Evolutionary conservation across 2,888 invertebrate species (phyloP).

Genomic region (Drosophila falleni): DNA sequence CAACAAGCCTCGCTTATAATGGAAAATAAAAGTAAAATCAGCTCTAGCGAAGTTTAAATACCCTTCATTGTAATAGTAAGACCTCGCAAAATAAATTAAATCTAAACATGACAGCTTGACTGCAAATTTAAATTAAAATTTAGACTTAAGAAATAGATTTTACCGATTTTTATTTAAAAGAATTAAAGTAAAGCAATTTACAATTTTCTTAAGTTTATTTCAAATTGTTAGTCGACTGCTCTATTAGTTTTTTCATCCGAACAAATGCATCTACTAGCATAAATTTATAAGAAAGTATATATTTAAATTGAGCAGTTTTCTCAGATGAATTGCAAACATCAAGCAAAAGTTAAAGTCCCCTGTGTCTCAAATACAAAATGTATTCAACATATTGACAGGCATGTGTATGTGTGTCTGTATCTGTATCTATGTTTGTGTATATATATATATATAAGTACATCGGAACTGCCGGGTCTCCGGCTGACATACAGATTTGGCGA

Average conservation of each 20-base stretch:
- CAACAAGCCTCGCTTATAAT: slow-evolving; percentile 28
- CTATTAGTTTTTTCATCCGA: too few relatives aligned
- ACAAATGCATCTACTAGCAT: too few relatives aligned
- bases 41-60: not conserved
- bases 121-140: too few relatives aligned
- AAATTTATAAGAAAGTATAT: too few relatives aligned
- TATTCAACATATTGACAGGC: slow-evolving; percentile 43
- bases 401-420: not conserved
- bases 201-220: too few relatives aligned
- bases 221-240: too few relatives aligned
- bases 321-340: not conserved
- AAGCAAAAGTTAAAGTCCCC: not conserved
- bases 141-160: too few relatives aligned
- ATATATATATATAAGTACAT: not conserved
- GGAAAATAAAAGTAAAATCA: not conserved
- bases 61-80: not conserved
- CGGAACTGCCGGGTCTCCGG: slow-evolving; percentile 16
- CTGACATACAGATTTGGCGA: slow-evolving; percentile 50
- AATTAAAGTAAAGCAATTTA: too few relatives aligned
- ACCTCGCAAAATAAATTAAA: too few relatives aligned
- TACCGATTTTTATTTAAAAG: too few relatives aligned
- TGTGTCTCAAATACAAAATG: not conserved
- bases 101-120: too few relatives aligned
- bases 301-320: too few relatives aligned
- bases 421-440: not conserved